These are phyloP conservation scores for Muschampia staudingeri DNA, from an alignment of 2,888 invertebrate species.

Conservation along the genomic window DNA sequence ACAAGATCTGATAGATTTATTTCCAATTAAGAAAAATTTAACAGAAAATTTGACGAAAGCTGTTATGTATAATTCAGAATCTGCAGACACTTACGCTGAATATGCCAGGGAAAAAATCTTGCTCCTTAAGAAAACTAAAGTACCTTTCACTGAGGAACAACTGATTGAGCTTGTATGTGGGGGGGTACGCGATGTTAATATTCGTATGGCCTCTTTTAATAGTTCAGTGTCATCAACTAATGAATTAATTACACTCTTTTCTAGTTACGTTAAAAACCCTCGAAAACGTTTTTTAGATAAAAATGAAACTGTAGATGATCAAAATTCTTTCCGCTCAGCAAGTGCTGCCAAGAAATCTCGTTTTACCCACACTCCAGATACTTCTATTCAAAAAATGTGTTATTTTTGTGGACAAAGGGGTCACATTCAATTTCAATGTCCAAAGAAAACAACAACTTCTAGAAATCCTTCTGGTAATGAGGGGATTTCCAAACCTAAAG, in stretches of 20 bases:
- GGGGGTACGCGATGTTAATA: constrained; percentile 41
- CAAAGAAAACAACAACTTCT: constrained; percentile 1
- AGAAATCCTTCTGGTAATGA: constrained; percentile 18
- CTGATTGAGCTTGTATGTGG: constrained; percentile 45
- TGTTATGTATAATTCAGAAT: constrained; percentile 34
- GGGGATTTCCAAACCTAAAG: constrained; percentile 12
- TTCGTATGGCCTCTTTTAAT: constrained; percentile 42
- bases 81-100: constrained; percentile 42
- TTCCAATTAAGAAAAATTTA: constrained; percentile 16
- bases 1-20: constrained; percentile 10
- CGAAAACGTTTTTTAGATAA: constrained; percentile 25
- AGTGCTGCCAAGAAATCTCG: constrained; percentile 26
- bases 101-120: constrained; percentile 47
- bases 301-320: constrained; percentile 20
- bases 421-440: constrained; percentile 23
- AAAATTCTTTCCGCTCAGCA: constrained; percentile 21
- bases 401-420: constrained; percentile 25
- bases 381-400: constrained; percentile 5
- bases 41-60: constrained; percentile 32
- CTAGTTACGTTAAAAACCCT: constrained; percentile 27
- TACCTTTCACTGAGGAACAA: constrained; percentile 45
- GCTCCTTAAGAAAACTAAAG: constrained; percentile 33
- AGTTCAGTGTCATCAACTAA: constrained; percentile 27
- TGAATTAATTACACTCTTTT: constrained; percentile 24
- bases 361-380: constrained; percentile 11